Evolutionary conservation across 2,113 vertebrate genomes (phyloP).

Genomic region (Hyperopisus bebe): DNA sequence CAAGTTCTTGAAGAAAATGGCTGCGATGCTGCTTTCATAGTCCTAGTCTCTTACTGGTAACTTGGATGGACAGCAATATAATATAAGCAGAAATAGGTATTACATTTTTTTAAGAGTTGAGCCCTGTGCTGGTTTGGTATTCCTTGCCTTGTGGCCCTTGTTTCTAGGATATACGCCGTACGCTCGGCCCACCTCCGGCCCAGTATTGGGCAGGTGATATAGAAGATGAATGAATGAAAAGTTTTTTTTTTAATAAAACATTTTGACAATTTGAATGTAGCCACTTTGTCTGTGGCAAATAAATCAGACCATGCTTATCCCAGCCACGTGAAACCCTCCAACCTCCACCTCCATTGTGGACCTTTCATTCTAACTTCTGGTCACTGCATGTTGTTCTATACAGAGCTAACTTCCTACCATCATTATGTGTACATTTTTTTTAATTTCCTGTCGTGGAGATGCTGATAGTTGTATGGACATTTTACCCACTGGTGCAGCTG

Average conservation of each 20-base stretch:
- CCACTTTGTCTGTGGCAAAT: neutral
- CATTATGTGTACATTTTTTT: neutral
- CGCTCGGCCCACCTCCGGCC: no score
- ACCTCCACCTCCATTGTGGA: neutral
- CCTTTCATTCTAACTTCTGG: neutral
- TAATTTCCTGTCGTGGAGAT: neutral
- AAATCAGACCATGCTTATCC: neutral
- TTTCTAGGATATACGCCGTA: neutral
- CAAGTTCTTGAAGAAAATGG: neutral
- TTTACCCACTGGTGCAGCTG: neutral
- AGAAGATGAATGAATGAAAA: neutral
- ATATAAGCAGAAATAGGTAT: neutral
- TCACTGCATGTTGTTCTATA: neutral
- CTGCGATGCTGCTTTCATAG: neutral
- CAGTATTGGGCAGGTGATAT: neutral
- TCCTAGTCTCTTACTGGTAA: neutral
- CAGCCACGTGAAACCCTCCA: neutral
- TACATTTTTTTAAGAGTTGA: neutral
- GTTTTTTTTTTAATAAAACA: neutral
- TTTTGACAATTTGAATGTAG: neutral
- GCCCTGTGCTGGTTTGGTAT: neutral
- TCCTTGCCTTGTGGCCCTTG: neutral
- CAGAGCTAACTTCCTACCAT: neutral
- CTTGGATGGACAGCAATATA: neutral
- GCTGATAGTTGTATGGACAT: neutral